These are phyloP conservation scores for Halocaridina rubra DNA, from an alignment of 2,888 invertebrate species.

Conservation along the genomic window DNA sequence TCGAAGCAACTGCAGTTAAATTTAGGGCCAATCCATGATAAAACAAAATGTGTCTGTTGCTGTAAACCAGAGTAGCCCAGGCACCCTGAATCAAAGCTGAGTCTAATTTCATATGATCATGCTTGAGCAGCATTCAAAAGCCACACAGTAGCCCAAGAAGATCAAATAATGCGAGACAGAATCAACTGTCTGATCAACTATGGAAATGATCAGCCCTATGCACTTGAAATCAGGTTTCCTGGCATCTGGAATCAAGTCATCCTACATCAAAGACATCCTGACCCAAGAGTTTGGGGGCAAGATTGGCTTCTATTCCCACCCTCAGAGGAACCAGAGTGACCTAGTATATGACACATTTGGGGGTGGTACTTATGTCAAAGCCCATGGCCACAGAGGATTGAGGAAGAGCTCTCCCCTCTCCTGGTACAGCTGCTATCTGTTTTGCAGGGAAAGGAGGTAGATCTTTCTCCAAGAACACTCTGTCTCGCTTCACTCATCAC, in stretches of 20 bases:
- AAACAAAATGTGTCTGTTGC: background rate
- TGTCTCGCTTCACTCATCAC: background rate
- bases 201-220: background rate
- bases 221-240: background rate
- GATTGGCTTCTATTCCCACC: background rate
- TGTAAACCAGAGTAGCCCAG: background rate
- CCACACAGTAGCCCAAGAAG: no score
- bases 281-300: background rate
- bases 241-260: background rate
- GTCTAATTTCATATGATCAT: background rate
- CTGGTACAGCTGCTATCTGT: no score
- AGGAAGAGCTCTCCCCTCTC: no score
- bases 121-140: background rate
- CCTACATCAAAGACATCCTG: background rate
- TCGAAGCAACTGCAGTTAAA: background rate
- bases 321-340: background rate
- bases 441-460: no score
- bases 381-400: no score
- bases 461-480: background rate
- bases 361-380: no score
- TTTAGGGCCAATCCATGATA: background rate
- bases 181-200: background rate
- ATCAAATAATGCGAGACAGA: constrained; percentile 5
- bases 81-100: constrained; percentile 1
- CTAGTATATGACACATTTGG: background rate